Evolutionary conservation across 92 coral and sea anemone species (phyloP), one percentile per base, ranked within the genome.

Genomic region (Porites cylindrica): DNA sequence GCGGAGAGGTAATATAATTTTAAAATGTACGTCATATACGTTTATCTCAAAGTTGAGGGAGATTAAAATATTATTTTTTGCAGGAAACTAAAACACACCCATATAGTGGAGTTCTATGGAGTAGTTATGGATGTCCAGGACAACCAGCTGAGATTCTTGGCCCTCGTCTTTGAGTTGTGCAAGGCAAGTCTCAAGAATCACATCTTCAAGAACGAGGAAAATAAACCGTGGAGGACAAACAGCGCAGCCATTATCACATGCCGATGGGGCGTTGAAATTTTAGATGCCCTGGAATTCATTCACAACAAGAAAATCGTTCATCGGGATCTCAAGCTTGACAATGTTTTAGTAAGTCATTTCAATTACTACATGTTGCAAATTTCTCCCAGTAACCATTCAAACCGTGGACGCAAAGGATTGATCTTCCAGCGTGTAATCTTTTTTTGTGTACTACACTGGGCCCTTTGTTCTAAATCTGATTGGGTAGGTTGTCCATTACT

Each of bases 241-340:
- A 68, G 52, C 17, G 85, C 85, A 14, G 85, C 21, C 16, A 6
- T 11, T 51, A 10, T 13, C 10, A 67, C 76, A n/a, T 1, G 68
- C 5, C 85, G 16, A 24, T 81, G 85, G 85, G n/a, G 18, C 63
- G 53, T 53, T 51, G 51, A 81, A 50, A 70, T 81, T 29, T 81
- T 81, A 68, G 52, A 68, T 70, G 85, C 76, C 7, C 76, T 81
- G 16, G 67, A 68, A 52, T 81, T 68, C 21, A 68, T 81, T 24
- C 85, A 81, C 66, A 26, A 66, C 52, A 26, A 81, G 53, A 6
- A 52, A 8, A 26, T 67, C 26, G 76, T 70, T 69, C 85, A 81
- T 52, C 64, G 76, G n/a, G 85, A 81, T 81, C 85, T 81, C 38
- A 81, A 81, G 76, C 38, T 81, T 63, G 85, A 52, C 66, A 81